Evolutionary conservation across 92 coral and sea anemone genomes (phyloP).

Genomic region (Isaurus tuberculatus): DNA sequence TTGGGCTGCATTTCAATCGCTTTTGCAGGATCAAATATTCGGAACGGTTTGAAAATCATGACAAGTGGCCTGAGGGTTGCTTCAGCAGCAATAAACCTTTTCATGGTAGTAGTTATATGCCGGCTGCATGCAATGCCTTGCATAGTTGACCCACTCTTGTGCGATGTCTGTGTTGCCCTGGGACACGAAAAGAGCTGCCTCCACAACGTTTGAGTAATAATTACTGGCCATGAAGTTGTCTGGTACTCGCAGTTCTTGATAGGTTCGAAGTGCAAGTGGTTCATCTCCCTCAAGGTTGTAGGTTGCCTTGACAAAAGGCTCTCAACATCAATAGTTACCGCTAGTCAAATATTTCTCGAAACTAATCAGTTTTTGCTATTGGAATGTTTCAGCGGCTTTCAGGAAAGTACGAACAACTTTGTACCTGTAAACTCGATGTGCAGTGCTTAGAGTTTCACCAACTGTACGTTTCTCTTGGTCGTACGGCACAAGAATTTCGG

Average conservation of each 20-base stretch:
- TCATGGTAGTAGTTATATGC: slow-evolving; percentile 53
- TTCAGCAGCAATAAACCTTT: slow-evolving; percentile 45
- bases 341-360: slow-evolving; percentile 45
- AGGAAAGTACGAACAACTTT: slow-evolving; percentile 63
- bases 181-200: slow-evolving; percentile 41
- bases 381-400: slow-evolving; percentile 69
- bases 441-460: slow-evolving; percentile 43
- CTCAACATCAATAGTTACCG: slow-evolving; percentile 55
- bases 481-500: slow-evolving; percentile 15
- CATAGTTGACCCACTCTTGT: slow-evolving; percentile 61
- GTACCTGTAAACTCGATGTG: slow-evolving; percentile 54
- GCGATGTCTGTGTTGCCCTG: slow-evolving; percentile 38
- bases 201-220: slow-evolving; percentile 43
- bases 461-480: slow-evolving; percentile 28
- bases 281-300: slow-evolving; percentile 68
- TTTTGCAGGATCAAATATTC: slow-evolving; percentile 52
- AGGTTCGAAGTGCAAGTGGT: slow-evolving; percentile 45
- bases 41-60: slow-evolving; percentile 55
- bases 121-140: slow-evolving; percentile 57
- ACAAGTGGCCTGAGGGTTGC: slow-evolving; percentile 67
- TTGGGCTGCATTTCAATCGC: slow-evolving; percentile 56
- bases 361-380: slow-evolving; percentile 50
- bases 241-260: slow-evolving; percentile 48
- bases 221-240: slow-evolving; percentile 39
- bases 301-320: slow-evolving; percentile 63